Base-by-base conservation (phyloP, 1,140 invertebrate genomes). In the Brachionus manjavacas region DNA sequence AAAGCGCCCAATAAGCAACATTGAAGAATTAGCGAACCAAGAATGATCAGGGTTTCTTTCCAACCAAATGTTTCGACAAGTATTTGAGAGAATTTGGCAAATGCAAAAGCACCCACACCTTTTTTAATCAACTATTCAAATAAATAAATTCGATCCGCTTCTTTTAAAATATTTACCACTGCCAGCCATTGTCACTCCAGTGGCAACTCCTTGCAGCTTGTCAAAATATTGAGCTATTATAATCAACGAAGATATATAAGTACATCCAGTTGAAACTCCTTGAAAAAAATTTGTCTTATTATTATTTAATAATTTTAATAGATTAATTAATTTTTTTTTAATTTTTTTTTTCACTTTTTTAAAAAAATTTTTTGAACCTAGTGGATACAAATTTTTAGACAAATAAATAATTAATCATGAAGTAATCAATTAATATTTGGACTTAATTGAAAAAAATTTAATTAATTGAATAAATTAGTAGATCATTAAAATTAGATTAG, bases 151-250 rank as follows among this genome's bases (percentile, higher is more conserved):
- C 8, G 20, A 8, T 60, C 20, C 3, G 9, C 11, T 60, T 25
- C 16, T 9, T 11, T 28, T 78, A 14, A n/a, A 14, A 14, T 60
- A 60, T 39, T 60, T 68, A 4, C 89, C 89, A 6, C 87, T 87
- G 7, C 89, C 89, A 83, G 87, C 87, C 4, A 88, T 84, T 1
- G 94, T 94, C 52, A 97, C 93, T n/a, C 95, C 95, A 0, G 95
- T 96, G 0, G 96, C 95, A 80, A 97, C 90, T 1, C 95, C 95
- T 79, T 95, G 90, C 92, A 94, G 94, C 89, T 93, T 93, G 88
- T 96, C 95, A 89, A 97, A 97, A 91, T 96, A 97, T 90, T 95
- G 95, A 11, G 94, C 94, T 1, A 95, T 93, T 4, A 94, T 94
- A 85, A 97, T 93, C 43, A 96, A 94, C 4, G 95, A 95, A 0